Evolutionary conservation across 2,797 vertebrate genomes (phyloP).

Genomic region (Lepidocolaptes lacrymiger): DNA sequence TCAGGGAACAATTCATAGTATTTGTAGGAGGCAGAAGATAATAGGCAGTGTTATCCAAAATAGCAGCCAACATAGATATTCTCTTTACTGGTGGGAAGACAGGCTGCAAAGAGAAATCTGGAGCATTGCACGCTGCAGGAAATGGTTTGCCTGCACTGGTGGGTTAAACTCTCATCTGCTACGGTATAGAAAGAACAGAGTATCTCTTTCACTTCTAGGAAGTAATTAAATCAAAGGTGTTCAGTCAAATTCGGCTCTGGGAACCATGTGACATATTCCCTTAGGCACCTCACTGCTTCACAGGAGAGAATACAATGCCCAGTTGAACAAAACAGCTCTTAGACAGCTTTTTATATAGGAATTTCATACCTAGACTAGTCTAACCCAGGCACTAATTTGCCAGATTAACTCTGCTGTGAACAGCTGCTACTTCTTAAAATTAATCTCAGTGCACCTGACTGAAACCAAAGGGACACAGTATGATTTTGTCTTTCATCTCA

Average conservation of each 20-base stretch:
- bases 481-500: background rate
- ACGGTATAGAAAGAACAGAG: background rate
- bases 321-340: background rate
- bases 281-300: background rate
- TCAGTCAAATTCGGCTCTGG: background rate
- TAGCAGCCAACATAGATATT: background rate
- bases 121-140: background rate
- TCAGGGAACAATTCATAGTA: background rate
- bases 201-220: background rate
- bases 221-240: background rate
- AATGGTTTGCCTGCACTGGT: background rate
- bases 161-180: background rate
- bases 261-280: background rate
- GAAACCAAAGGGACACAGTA: background rate
- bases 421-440: background rate
- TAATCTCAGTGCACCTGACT: background rate
- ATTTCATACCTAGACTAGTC: background rate
- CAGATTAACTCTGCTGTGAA: constrained; percentile 1
- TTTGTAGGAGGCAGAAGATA: background rate
- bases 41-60: background rate
- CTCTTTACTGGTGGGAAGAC: background rate
- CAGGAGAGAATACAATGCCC: background rate
- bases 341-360: background rate
- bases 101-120: background rate
- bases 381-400: background rate